phyloP scores from a whole-genome alignment of 1,140 invertebrate species.

The Venustaconcha ellipsiformis region DNA sequence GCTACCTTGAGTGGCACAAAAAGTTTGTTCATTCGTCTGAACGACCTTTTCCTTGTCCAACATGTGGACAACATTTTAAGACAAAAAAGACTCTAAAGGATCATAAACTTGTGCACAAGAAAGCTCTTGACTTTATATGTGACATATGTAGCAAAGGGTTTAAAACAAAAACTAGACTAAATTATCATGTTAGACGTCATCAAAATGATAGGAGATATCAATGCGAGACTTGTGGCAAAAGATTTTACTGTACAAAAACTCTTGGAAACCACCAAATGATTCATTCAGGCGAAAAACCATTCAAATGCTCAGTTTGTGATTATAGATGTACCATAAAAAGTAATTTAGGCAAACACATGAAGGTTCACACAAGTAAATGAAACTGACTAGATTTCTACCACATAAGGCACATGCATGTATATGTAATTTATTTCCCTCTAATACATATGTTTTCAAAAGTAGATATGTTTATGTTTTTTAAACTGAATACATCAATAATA shows the following conservation, averaged over 20 bases:
- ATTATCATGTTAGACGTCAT: conserved; percentile 20
- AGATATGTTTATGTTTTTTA: too few species aligned
- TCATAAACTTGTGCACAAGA: conserved; percentile 25
- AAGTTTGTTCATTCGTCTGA: conserved; percentile 23
- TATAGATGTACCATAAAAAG: conserved; percentile 16
- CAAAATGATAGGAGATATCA: conserved; percentile 16
- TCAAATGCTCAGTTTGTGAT: conserved; percentile 83
- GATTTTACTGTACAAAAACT: conserved; percentile 22
- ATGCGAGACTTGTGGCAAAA: conserved; percentile 23
- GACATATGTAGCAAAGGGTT: conserved; percentile 32
- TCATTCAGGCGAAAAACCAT: conserved; percentile 87
- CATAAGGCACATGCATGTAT: too few species aligned
- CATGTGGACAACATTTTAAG: conserved; percentile 19
- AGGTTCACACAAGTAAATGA: neutral
- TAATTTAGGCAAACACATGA: conserved; percentile 24
- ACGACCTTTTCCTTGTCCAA: conserved; percentile 19
- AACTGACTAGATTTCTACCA: too few species aligned
- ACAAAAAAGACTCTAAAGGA: conserved; percentile 30
- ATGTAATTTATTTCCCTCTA: too few species aligned
- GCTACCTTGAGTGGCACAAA: conserved; percentile 14
- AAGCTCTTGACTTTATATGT: conserved; percentile 6
- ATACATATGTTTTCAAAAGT: too few species aligned
- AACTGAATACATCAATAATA: too few species aligned
- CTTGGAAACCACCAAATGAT: conserved; percentile 17
- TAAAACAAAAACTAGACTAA: conserved; percentile 23